Evolutionary conservation across 2,113 vertebrate genomes (phyloP).

Genomic region (Ptilonorhynchus violaceus): DNA sequence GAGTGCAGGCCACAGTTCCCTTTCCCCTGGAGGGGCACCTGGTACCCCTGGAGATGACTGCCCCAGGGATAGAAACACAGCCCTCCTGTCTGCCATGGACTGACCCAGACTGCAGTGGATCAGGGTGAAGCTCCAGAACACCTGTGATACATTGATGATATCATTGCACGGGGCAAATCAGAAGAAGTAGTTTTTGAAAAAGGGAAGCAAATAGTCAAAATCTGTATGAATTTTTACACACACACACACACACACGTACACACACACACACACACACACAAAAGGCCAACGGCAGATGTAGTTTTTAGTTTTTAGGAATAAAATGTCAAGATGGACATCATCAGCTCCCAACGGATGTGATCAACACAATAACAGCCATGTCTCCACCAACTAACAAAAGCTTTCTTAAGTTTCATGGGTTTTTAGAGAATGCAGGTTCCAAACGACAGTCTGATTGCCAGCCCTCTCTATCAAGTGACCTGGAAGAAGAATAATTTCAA

Average conservation of each 20-base stretch:
- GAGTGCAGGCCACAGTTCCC: neutral
- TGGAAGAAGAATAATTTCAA: neutral
- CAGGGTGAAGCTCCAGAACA: neutral
- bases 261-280: neutral
- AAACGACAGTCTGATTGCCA: neutral
- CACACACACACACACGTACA: too few relatives aligned
- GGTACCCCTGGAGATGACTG: neutral
- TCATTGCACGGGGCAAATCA: neutral
- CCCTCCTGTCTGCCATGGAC: neutral
- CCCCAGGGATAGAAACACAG: neutral
- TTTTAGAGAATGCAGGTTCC: neutral
- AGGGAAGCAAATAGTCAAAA: neutral
- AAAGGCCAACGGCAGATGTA: too few relatives aligned
- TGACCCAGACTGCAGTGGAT: neutral
- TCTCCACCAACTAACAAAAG: neutral
- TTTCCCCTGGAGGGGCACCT: neutral
- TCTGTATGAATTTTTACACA: neutral
- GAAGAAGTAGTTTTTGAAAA: neutral
- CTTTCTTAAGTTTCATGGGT: fast-evolving
- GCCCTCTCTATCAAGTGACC: neutral
- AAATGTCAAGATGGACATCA: neutral
- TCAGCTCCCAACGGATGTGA: neutral
- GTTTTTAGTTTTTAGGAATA: neutral
- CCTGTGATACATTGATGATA: neutral
- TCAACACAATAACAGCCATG: neutral